Percentiles rank a stretch among this genome's conserved stretches.
phyloP scores from a whole-genome alignment of 2,113 vertebrate genomes.

The Sisor rabdophorus region DNA sequence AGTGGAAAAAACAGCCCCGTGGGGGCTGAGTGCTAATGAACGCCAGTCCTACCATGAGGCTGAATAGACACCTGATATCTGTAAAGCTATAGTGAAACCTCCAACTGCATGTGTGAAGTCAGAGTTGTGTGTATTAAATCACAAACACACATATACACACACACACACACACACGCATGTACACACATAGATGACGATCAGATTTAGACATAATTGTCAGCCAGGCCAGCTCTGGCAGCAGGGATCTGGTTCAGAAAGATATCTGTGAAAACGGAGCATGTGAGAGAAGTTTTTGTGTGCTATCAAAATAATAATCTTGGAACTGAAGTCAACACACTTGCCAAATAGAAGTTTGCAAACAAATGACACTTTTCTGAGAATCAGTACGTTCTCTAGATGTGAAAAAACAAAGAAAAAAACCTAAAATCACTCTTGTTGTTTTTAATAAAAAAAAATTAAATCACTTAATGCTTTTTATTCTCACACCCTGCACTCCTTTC shows the following conservation, averaged over 20 bases:
- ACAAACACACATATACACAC: constrained; percentile 23
- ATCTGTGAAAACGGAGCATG: constrained; percentile 55
- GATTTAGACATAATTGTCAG: constrained; percentile 52
- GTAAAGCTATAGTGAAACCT: constrained; percentile 44
- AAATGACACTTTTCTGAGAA: constrained; percentile 25
- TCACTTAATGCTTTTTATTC: neutral
- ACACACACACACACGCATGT: constrained; percentile 15
- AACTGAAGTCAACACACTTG: constrained; percentile 48
- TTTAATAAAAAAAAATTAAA: too few species aligned
- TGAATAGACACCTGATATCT: constrained; percentile 56
- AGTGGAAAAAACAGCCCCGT: constrained; percentile 53
- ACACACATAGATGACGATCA: neutral
- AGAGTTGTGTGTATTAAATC: constrained; percentile 17
- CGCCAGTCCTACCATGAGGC: constrained; percentile 52
- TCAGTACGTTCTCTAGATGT: neutral
- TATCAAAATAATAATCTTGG: constrained; percentile 66
- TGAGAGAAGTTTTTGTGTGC: constrained; percentile 55
- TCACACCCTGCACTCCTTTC: neutral
- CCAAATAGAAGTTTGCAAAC: constrained; percentile 47
- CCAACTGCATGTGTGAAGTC: constrained; percentile 56
- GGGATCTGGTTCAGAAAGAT: constrained; percentile 68
- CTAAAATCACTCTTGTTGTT: neutral
- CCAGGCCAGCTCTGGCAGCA: constrained; percentile 57
- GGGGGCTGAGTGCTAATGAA: constrained; percentile 32
- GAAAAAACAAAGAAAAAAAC: neutral